Percentiles rank a stretch among this genome's conserved stretches.
These are phyloP conservation scores for Stigmatopora argus DNA, from an alignment of 2,113 vertebrate species.

Conservation along the genomic window DNA sequence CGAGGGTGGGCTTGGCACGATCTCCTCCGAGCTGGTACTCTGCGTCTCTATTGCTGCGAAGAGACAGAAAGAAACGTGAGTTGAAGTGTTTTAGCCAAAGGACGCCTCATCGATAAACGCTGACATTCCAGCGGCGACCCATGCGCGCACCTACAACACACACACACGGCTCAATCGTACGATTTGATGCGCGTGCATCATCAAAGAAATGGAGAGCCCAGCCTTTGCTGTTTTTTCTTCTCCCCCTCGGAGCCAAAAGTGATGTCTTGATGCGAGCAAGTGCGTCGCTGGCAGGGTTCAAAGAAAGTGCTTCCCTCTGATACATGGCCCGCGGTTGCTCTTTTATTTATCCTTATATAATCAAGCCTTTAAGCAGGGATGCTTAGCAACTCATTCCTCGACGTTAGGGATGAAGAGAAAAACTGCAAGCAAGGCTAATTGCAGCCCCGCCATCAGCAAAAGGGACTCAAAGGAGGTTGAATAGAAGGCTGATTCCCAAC, in stretches of 20 bases:
- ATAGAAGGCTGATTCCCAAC: neutral
- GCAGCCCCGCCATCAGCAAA: neutral
- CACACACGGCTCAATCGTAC: slow-evolving; percentile 19
- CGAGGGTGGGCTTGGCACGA: slow-evolving; percentile 91
- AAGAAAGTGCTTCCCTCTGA: slow-evolving; percentile 31
- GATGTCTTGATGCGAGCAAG: slow-evolving; percentile 11
- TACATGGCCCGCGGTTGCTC: slow-evolving; percentile 18
- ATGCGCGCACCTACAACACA: slow-evolving; percentile 5
- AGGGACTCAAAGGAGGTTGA: slow-evolving; percentile 1
- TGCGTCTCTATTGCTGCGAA: slow-evolving; percentile 89
- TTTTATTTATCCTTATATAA: slow-evolving; percentile 22
- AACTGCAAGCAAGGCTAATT: neutral
- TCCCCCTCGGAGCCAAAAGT: slow-evolving; percentile 14
- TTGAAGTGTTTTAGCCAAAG: slow-evolving; percentile 9
- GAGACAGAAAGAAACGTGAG: slow-evolving; percentile 23
- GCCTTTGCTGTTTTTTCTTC: slow-evolving; percentile 10
- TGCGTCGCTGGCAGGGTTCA: slow-evolving; percentile 27
- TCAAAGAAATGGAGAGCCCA: slow-evolving; percentile 21
- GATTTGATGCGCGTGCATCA: slow-evolving; percentile 15
- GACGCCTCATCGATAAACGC: slow-evolving; percentile 34
- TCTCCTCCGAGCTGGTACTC: slow-evolving; percentile 97
- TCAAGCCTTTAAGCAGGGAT: slow-evolving; percentile 7
- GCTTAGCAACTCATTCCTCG: slow-evolving; percentile 11
- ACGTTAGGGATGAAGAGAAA: neutral
- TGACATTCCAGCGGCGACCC: slow-evolving; percentile 26